phyloP scores from a whole-genome alignment of 1,140 invertebrate species.

The Zaprionus taronus region DNA sequence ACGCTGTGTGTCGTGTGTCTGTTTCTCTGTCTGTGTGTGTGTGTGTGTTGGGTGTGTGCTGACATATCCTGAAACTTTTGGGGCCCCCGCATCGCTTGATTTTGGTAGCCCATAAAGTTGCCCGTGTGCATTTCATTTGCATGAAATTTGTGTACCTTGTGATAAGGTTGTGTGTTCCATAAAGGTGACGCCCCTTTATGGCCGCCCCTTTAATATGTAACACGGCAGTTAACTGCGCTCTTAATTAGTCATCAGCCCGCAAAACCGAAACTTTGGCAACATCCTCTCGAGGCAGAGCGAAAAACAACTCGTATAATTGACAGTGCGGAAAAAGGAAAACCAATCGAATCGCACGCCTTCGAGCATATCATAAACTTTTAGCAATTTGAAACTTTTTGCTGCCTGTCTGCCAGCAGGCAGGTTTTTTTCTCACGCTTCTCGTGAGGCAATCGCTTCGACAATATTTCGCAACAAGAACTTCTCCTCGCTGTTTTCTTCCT shows the following conservation, averaged over 20 bases:
- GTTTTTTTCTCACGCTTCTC: slow-evolving; percentile 25
- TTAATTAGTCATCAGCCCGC: slow-evolving; percentile 26
- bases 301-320: slow-evolving; percentile 45
- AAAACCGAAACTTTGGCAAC: slow-evolving; percentile 8
- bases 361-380: slow-evolving; percentile 68
- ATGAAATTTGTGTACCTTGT: slow-evolving; percentile 54
- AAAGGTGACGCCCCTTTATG: slow-evolving; percentile 21
- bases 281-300: slow-evolving; percentile 1
- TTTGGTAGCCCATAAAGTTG: slow-evolving; percentile 39
- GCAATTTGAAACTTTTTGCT: slow-evolving; percentile 53
- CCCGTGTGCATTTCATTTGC: slow-evolving; percentile 61
- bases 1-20: slow-evolving; percentile 13
- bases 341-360: slow-evolving; percentile 59
- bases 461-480: slow-evolving; percentile 63
- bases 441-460: slow-evolving; percentile 55
- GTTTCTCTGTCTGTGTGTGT: slow-evolving; percentile 6
- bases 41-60: not conserved
- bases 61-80: slow-evolving; percentile 33
- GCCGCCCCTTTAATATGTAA: slow-evolving; percentile 16
- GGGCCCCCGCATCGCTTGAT: not conserved
- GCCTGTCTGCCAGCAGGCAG: not conserved
- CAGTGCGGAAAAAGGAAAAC: slow-evolving; percentile 43
- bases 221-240: slow-evolving; percentile 17
- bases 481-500: slow-evolving; percentile 38
- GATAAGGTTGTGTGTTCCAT: slow-evolving; percentile 26